Percentiles rank a stretch among this genome's conserved stretches.
phyloP scores from a whole-genome alignment of 2,797 vertebrate genomes.

The Sebastes iracundus region DNA sequence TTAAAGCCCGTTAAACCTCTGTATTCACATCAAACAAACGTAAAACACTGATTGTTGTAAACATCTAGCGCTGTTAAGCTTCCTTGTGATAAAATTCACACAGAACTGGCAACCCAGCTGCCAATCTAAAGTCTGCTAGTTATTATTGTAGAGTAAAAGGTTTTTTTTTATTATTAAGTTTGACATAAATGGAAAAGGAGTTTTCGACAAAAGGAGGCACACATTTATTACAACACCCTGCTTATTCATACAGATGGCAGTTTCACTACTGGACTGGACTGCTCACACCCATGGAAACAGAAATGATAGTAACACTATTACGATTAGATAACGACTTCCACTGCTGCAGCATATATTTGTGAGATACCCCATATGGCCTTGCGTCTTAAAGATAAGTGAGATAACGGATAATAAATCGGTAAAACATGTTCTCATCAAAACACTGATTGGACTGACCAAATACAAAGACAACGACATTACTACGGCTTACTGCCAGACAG shows the following conservation, averaged over 20 bases:
- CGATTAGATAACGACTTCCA: constrained; percentile 41
- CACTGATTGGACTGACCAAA: constrained; percentile 54
- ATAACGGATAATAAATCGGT: constrained; percentile 44
- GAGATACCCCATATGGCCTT: constrained; percentile 51
- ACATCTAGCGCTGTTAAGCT: constrained; percentile 38
- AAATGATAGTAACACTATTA: constrained; percentile 42
- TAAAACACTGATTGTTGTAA: constrained; percentile 57
- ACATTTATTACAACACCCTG: constrained; percentile 65
- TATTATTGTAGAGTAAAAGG: constrained; percentile 42
- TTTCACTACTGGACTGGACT: constrained; percentile 56
- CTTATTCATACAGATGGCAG: constrained; percentile 68
- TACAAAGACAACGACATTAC: constrained; percentile 60
- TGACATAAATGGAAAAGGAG: constrained; percentile 62
- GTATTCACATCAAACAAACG: constrained; percentile 30
- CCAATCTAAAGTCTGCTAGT: constrained; percentile 54
- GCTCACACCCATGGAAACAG: constrained; percentile 35
- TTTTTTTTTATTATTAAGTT: constrained; percentile 33
- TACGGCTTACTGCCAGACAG: constrained; percentile 39
- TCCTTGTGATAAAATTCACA: constrained; percentile 40
- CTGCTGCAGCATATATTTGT: constrained; percentile 71
- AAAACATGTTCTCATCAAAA: constrained; percentile 53
- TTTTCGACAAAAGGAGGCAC: constrained; percentile 70
- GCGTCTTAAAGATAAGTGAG: constrained; percentile 44
- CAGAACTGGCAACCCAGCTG: constrained; percentile 75
- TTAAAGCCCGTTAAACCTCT: constrained; percentile 25